These are phyloP conservation scores for Lasioglossum oenotherae DNA, from an alignment of 2,888 invertebrate genomes.

Conservation along the genomic window DNA sequence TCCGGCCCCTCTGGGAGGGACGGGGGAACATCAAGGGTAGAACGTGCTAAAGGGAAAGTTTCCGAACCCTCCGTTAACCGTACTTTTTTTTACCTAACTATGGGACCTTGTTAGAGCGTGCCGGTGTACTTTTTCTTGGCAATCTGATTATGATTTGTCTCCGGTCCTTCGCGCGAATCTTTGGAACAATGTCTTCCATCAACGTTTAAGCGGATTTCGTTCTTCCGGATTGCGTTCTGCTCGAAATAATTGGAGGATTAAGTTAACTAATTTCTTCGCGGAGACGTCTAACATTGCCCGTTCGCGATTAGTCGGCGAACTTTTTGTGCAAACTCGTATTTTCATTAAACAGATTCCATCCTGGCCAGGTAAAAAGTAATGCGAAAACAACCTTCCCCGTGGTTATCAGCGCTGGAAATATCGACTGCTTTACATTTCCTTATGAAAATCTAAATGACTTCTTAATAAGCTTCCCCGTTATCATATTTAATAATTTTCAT, in stretches of 20 bases:
- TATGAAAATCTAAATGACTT: no score
- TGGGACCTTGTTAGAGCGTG: constrained; percentile 2
- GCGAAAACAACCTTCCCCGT: neutral
- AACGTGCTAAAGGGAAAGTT: constrained; percentile 20
- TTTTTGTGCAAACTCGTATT: neutral
- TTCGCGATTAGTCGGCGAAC: neutral
- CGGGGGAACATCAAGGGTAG: constrained; percentile 14
- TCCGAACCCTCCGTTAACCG: constrained; percentile 12
- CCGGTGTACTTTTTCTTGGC: neutral
- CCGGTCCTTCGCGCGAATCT: neutral
- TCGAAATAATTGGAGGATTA: constrained; percentile 6
- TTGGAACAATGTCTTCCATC: neutral
- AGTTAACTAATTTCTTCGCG: neutral
- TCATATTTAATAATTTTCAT: neutral
- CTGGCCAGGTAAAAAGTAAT: neutral
- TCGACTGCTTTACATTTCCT: neutral
- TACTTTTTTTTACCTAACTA: neutral
- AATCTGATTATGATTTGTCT: constrained; percentile 14
- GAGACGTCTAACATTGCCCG: neutral
- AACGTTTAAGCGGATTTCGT: constrained; percentile 15
- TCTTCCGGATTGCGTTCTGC: neutral
- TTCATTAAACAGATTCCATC: neutral
- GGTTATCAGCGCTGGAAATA: neutral
- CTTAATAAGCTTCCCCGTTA: no score
- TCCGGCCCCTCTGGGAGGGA: neutral